Conservation (phyloP, 2,797 vertebrate genomes). For the Aselliscus stoliczkanus region DNA sequence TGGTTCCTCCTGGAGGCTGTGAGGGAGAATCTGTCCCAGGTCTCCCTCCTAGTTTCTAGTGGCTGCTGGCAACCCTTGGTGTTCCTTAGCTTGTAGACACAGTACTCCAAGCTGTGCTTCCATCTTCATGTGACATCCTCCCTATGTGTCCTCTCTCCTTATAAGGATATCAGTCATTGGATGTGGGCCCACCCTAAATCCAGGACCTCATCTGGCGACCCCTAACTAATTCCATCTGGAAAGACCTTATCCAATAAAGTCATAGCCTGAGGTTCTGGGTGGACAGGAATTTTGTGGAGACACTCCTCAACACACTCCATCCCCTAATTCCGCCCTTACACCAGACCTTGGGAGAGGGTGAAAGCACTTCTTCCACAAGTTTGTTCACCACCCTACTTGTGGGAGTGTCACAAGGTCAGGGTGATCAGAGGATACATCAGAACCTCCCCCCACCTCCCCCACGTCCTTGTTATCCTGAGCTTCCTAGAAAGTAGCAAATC, state of each 20-base stretch:
- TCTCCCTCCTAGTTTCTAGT: neutral
- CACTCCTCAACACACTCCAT: neutral
- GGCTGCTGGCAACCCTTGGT: fast-evolving
- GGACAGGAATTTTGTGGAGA: neutral
- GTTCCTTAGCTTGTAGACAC: fast-evolving
- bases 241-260: neutral
- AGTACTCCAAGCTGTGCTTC: neutral
- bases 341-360: neutral
- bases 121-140: neutral
- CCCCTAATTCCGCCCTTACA: neutral
- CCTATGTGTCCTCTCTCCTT: neutral
- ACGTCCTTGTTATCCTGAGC: neutral
- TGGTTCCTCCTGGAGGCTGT: neutral
- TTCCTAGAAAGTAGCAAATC: neutral
- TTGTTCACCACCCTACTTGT: neutral
- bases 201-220: neutral
- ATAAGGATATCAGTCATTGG: neutral
- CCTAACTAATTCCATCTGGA: neutral
- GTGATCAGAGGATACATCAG: neutral
- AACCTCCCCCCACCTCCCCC: neutral
- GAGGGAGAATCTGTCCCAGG: neutral
- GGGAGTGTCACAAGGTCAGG: neutral
- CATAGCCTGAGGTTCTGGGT: neutral
- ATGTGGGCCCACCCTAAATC: neutral
- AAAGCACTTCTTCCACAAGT: neutral